phyloP scores from a whole-genome alignment of 2,113 vertebrate species.

The Alouatta palliata region DNA sequence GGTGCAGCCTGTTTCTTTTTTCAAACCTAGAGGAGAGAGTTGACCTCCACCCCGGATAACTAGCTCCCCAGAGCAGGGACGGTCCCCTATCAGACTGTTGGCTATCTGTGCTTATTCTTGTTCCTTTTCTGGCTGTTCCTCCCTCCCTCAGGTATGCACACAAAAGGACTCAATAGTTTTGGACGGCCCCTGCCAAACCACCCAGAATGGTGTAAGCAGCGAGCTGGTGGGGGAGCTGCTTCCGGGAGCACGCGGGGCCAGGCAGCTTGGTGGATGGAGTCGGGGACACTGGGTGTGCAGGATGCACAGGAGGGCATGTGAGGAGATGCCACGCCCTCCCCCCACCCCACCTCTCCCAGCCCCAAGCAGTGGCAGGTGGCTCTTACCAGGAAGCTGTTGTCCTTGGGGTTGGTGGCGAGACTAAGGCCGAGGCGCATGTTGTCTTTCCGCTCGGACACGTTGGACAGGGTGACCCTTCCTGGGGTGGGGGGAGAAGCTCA shows the following conservation, averaged over 20 bases:
- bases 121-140: neutral
- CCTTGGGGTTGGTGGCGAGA: conserved; percentile 92
- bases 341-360: neutral
- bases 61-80: neutral
- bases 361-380: rapidly evolving
- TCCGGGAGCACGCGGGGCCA: rapidly evolving
- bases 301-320: rapidly evolving
- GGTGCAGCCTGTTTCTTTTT: neutral
- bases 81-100: neutral
- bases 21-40: neutral
- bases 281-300: neutral
- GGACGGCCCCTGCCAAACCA: neutral
- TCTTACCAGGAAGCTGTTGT: conserved; percentile 98
- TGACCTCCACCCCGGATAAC: neutral
- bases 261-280: neutral
- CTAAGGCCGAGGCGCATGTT: conserved; percentile 99
- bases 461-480: conserved; percentile 98
- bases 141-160: too few relatives aligned
- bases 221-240: neutral
- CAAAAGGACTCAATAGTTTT: neutral
- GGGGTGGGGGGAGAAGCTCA: conserved; percentile 70
- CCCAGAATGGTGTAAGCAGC: neutral
- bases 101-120: neutral
- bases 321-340: rapidly evolving
- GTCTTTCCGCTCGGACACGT: conserved; percentile 97